A percentile compares a stretch with the other conserved stretches of the same genome.
These are phyloP conservation scores for Subanguina moxae DNA, from an alignment of 1,140 invertebrate genomes.

Conservation along the genomic window DNA sequence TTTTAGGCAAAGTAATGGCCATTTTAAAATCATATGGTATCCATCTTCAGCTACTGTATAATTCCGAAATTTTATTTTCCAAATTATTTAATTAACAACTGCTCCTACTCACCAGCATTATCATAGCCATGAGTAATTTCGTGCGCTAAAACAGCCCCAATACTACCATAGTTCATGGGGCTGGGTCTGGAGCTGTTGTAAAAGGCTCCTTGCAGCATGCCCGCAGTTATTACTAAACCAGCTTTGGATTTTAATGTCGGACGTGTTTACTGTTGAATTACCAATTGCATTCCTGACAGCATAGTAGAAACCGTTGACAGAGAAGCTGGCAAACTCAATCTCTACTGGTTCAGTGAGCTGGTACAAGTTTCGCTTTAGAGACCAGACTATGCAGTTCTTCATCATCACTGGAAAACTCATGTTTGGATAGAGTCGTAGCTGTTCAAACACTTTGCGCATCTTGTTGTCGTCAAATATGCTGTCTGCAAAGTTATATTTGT, in stretches of 20 bases:
- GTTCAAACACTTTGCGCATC: background rate
- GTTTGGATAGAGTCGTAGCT: slow-evolving; percentile 1
- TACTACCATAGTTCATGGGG: slow-evolving; percentile 36
- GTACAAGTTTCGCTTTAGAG: slow-evolving; percentile 25
- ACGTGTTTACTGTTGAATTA: background rate
- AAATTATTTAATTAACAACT: background rate
- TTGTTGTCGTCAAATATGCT: slow-evolving; percentile 1
- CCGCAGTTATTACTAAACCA: slow-evolving; percentile 49
- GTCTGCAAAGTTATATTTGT: background rate
- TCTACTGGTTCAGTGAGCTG: slow-evolving; percentile 31
- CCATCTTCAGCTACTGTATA: too few relatives aligned
- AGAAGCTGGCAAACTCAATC: slow-evolving; percentile 31
- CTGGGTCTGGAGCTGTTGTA: slow-evolving; percentile 18
- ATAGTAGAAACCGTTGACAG: slow-evolving; percentile 30
- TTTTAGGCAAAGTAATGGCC: too few relatives aligned
- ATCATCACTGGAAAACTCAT: slow-evolving; percentile 28
- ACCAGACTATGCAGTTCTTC: slow-evolving; percentile 35
- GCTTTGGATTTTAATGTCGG: too few relatives aligned
- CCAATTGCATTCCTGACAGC: slow-evolving; percentile 27
- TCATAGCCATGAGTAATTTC: slow-evolving; percentile 91
- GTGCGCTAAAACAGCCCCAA: slow-evolving; percentile 32
- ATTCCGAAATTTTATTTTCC: too few relatives aligned
- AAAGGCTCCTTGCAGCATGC: slow-evolving; percentile 48
- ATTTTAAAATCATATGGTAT: too few relatives aligned
- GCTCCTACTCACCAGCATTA: slow-evolving; percentile 61